These are phyloP conservation scores for Anguilla obscura DNA, from an alignment of 2,797 vertebrate species.

Conservation along the genomic window DNA sequence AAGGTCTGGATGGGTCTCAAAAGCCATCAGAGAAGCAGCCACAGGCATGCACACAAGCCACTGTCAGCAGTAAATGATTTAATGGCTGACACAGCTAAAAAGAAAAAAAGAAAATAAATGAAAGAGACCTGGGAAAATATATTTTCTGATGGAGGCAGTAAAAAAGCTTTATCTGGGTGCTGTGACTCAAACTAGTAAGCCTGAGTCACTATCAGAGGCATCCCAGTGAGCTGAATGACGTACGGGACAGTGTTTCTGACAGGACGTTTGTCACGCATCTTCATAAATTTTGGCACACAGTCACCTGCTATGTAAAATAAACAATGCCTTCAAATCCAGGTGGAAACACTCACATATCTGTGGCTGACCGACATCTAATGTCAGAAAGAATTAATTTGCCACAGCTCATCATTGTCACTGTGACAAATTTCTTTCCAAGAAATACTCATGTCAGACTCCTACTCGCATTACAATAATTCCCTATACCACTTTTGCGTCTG, in stretches of 20 bases:
- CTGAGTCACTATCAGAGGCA: not conserved
- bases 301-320: not conserved
- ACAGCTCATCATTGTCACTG: not conserved
- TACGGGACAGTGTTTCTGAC: not conserved
- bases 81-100: constrained; percentile 3
- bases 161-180: not conserved
- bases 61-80: not conserved
- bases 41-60: not conserved
- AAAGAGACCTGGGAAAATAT: not conserved
- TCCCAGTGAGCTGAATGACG: not conserved
- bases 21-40: not conserved
- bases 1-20: constrained; percentile 14
- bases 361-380: not conserved
- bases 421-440: not conserved
- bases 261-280: not conserved
- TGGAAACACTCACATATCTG: not conserved
- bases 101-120: not conserved
- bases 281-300: not conserved
- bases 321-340: not conserved
- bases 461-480: not conserved
- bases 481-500: not conserved
- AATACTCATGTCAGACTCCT: not conserved
- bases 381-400: not conserved
- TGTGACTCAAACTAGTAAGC: not conserved
- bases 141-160: not conserved